Conservation (phyloP, 1,140 invertebrate genomes). For the Lerema accius region DNA sequence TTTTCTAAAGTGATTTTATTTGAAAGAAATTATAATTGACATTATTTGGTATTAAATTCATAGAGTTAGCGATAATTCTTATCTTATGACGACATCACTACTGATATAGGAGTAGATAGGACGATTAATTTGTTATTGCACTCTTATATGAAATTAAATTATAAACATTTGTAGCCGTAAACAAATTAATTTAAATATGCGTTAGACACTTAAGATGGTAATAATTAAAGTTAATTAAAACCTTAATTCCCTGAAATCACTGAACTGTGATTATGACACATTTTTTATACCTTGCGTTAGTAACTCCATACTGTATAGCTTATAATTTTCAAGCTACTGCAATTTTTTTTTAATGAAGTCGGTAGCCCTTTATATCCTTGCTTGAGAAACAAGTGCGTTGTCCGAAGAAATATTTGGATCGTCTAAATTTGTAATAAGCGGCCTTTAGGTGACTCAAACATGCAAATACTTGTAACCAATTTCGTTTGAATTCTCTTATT, state of each 20-base stretch:
- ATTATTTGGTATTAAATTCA: too few species aligned
- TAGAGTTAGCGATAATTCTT: too few species aligned
- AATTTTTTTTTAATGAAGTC: too few species aligned
- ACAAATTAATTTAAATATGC: not conserved
- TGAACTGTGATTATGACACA: too few species aligned
- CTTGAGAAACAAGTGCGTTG: constrained; percentile 53
- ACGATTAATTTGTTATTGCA: constrained; percentile 10
- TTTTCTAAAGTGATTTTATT: too few species aligned
- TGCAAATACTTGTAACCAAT: constrained; percentile 36
- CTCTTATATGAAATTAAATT: not conserved
- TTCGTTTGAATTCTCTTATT: constrained; percentile 39
- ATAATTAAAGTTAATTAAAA: too few species aligned
- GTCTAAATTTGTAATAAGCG: constrained; percentile 74
- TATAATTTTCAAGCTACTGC: too few species aligned
- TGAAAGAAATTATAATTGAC: too few species aligned
- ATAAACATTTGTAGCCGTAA: constrained; percentile 6
- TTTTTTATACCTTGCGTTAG: too few species aligned
- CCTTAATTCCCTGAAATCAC: too few species aligned
- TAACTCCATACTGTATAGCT: too few species aligned
- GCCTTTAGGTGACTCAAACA: constrained; percentile 71
- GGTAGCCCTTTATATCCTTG: constrained; percentile 8
- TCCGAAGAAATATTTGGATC: constrained; percentile 73
- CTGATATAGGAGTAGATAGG: constrained; percentile 6
- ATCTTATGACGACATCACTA: not conserved
- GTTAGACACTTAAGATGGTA: not conserved